These are phyloP conservation scores for Trissolcus basalis DNA, from an alignment of 1,140 invertebrate species.

Conservation along the genomic window DNA sequence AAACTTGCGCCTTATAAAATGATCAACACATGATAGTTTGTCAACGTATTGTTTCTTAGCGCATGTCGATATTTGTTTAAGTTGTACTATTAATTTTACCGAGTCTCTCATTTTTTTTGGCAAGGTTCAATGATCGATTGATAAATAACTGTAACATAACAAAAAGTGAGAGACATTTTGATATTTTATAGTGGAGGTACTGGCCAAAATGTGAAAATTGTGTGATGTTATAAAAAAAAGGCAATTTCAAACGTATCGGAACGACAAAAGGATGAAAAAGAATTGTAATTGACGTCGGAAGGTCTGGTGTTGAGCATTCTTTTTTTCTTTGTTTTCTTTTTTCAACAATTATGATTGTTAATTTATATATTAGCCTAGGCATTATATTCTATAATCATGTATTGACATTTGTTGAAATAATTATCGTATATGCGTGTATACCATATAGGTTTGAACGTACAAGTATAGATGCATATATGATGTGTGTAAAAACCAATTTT, in stretches of 20 bases:
- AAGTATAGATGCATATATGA: conserved; percentile 9
- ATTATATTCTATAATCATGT: conserved; percentile 52
- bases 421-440: conserved; percentile 25
- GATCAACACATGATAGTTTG: conserved; percentile 47
- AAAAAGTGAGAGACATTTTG: too few species aligned
- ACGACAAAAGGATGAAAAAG: too few species aligned
- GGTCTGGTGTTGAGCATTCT: not conserved
- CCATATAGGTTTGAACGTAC: conserved; percentile 5
- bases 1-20: conserved; percentile 50
- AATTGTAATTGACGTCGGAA: too few species aligned
- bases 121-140: not conserved
- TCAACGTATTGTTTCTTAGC: conserved; percentile 55
- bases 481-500: conserved; percentile 38
- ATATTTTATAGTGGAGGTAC: too few species aligned
- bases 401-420: conserved; percentile 29
- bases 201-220: too few species aligned
- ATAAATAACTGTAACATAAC: too few species aligned
- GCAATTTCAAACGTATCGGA: too few species aligned
- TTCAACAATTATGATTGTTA: conserved; percentile 54
- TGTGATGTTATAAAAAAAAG: too few species aligned
- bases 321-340: conserved; percentile 14
- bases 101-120: conserved; percentile 7
- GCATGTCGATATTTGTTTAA: conserved; percentile 56
- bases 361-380: conserved; percentile 47
- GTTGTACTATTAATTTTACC: conserved; percentile 41